Base-by-base conservation (phyloP, 2,113 vertebrate species). In the Edolisoma coerulescens region DNA sequence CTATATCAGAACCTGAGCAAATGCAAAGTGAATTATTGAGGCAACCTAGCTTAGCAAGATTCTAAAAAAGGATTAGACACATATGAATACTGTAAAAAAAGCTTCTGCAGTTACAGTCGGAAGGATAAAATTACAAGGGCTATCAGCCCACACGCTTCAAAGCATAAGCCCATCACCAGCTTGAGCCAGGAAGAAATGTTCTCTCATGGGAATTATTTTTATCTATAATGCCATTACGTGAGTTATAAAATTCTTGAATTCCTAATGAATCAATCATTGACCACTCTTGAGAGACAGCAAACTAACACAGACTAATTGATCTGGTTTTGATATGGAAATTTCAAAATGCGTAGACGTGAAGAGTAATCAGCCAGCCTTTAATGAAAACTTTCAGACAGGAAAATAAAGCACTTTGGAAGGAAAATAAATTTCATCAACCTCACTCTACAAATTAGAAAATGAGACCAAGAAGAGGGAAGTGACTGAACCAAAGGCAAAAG, bases 21-120 rank as follows among this genome's bases (percentile, higher is more conserved):
- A 95, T 44, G 59, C 28, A 73, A 96, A 88, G 57, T 84, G 82
- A 96, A 89, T 96, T 95, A 91, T 52, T 84, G 77, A 94, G 74
- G 76, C 73, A 90, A 91, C 60, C 67, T 50, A 91, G 73, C 61
- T 91, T 89, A 95, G 83, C 26, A 68, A 84, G 79, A 90, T 74
- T 84, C 79, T 86, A 41, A 79, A 81, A 94, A 84, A 57, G 88
- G 61, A 90, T 95, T 97, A 70, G 65, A 93, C 64, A 90, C 53
- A 69, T 87, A 73, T 81, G 87, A 95, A 95, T 82, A 65, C 57
- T 82, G 39, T 56, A 90, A 85, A 93, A 95, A 95, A 92, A 79
- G n/a, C 73, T 84, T 90, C 76, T 82, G 47, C 52, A 64, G 41
- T 82, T 95, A 84, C 57, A 87, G 57, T 74, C 27, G 4, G 70